A percentile compares a stretch with the other conserved stretches of the same genome.
phyloP scores from a whole-genome alignment of 1,140 invertebrate genomes.

The Adelges cooleyi region DNA sequence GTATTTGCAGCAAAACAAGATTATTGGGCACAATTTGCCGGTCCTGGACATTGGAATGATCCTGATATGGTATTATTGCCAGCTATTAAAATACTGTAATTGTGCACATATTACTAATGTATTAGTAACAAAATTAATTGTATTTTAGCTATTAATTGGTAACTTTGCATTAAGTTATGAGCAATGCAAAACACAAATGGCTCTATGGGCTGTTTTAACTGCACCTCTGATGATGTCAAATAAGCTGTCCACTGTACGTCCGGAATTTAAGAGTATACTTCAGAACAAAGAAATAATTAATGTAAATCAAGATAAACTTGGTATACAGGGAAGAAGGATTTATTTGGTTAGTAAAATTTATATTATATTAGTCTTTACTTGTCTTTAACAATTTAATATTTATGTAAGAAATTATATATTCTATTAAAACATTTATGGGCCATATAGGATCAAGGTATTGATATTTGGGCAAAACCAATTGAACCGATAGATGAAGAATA shows the following conservation, averaged over 20 bases:
- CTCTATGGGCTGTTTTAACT: constrained; percentile 78
- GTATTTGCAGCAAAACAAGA: constrained; percentile 68
- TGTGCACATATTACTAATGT: too few species aligned
- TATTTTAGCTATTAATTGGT: constrained; percentile 61
- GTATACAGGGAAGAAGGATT: constrained; percentile 50
- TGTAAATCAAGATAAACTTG: constrained; percentile 75
- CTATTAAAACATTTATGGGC: background rate
- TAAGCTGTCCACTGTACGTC: constrained; percentile 60
- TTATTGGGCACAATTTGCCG: constrained; percentile 54
- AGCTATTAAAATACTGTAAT: background rate
- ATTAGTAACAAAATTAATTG: constrained; percentile 6
- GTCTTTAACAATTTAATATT: background rate
- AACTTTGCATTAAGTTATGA: constrained; percentile 75
- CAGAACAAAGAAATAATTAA: constrained; percentile 61
- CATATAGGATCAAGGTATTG: constrained; percentile 39
- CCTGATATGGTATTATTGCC: constrained; percentile 64
- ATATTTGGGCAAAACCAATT: constrained; percentile 42
- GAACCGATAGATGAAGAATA: constrained; percentile 37
- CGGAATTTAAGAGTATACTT: constrained; percentile 62
- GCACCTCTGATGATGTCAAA: constrained; percentile 83
- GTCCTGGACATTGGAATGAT: constrained; percentile 83
- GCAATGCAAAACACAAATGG: constrained; percentile 77
- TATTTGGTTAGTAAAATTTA: constrained; percentile 37
- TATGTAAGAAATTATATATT: background rate
- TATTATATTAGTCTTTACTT: background rate